Conservation (phyloP, 92 coral and sea anemone genomes). For the Epizoanthus rinbou region DNA sequence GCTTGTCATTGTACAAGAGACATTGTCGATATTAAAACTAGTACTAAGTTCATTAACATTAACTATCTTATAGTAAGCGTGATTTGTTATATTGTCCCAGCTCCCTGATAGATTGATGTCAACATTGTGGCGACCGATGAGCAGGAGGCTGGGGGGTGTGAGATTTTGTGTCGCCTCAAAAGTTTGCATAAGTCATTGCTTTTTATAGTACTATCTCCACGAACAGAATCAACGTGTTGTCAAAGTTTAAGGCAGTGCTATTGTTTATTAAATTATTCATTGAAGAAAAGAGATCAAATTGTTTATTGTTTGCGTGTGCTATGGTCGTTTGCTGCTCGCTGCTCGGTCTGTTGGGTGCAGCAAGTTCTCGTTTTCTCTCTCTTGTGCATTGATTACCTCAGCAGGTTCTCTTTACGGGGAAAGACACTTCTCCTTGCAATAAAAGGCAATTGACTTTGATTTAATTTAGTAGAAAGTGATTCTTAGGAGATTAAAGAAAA, state of each 20-base stretch:
- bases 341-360: background rate
- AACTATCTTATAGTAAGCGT: constrained; percentile 33
- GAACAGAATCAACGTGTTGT: constrained; percentile 4
- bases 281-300: constrained; percentile 35
- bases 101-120: constrained; percentile 28
- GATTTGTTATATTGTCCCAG: constrained; percentile 37
- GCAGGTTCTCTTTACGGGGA: background rate
- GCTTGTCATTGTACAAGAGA: background rate
- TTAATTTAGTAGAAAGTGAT: background rate
- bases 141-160: constrained; percentile 35
- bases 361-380: background rate
- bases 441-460: background rate
- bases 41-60: constrained; percentile 10
- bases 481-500: constrained; percentile 11
- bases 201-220: background rate
- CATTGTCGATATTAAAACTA: background rate
- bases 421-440: background rate
- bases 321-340: background rate
- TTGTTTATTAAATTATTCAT: constrained; percentile 30
- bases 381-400: background rate
- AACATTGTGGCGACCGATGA: constrained; percentile 38
- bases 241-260: constrained; percentile 10
- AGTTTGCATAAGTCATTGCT: constrained; percentile 10
- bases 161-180: constrained; percentile 10
- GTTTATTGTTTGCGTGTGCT: constrained; percentile 18